These are phyloP conservation scores for Drosophila atripex DNA, from an alignment of 2,888 invertebrate genomes.

Conservation along the genomic window DNA sequence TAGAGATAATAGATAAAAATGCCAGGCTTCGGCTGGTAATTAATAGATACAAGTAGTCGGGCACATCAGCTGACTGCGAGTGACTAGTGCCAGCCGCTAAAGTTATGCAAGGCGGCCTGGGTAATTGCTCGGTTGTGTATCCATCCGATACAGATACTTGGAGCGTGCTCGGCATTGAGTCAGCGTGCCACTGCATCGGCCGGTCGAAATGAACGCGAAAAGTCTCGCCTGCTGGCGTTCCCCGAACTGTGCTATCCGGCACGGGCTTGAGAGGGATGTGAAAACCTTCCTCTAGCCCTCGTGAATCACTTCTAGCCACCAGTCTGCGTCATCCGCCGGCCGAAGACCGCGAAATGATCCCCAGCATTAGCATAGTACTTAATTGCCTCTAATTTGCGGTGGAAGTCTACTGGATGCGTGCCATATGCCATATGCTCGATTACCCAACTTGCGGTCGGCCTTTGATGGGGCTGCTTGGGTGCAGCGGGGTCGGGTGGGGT, in stretches of 20 bases:
- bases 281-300: neutral
- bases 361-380: constrained; percentile 46
- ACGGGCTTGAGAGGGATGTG: neutral
- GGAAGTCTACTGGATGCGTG: constrained; percentile 36
- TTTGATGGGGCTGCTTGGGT: neutral
- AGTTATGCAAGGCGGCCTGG: constrained; percentile 25
- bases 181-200: constrained; percentile 5
- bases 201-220: neutral
- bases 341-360: constrained; percentile 45
- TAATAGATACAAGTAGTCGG: constrained; percentile 29
- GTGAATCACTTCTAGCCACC: constrained; percentile 1
- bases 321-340: constrained; percentile 18
- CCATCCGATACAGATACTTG: constrained; percentile 10
- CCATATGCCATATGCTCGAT: constrained; percentile 48
- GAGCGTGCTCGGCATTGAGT: constrained; percentile 9
- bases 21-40: constrained; percentile 12
- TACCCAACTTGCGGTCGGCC: constrained; percentile 45
- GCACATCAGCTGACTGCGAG: constrained; percentile 36
- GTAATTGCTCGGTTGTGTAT: constrained; percentile 31
- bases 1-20: constrained; percentile 7
- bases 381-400: constrained; percentile 67
- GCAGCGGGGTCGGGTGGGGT: neutral
- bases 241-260: neutral
- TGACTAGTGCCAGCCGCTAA: constrained; percentile 14
- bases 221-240: constrained; percentile 17